Evolutionary conservation across 2,797 vertebrate species (phyloP), one percentile per base, ranked within the genome.

Genomic region (Microctenopoma steveboyesi): DNA sequence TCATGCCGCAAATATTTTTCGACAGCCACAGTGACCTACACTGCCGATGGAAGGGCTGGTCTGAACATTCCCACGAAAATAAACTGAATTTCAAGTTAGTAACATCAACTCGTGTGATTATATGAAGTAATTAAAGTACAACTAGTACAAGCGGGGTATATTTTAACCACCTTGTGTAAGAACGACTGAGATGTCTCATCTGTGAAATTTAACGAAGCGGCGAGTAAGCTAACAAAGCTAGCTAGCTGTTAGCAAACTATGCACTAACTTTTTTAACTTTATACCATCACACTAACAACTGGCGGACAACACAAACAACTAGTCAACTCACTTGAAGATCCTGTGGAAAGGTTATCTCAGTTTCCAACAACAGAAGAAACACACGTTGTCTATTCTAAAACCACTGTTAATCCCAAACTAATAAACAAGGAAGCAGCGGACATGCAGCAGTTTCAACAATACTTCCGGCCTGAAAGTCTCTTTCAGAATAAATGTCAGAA

Each of bases 371-470:
- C 8, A 56, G 1, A 53, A 42, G 25, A 53, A 30, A 25, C 0
- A 0, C 13, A 46, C 27, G 2, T 18, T 35, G 55, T 16, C 3
- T 28, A 30, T 45, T 30, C 12, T 42, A 22, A 76, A 69, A 4
- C 7, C 6, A n/a, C 46, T 30, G 42, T 69, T 74, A 71, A 52
- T 48, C 47, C 16, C 48, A 74, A 86, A 84, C 76, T 74, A 74
- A 80, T 84, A 84, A 91, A 91, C 84, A 86, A 81, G 88, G 89
- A 91, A 88, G 84, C 68, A 68, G 47, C 81, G 78, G 88, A 88
- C 87, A 91, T 88, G 88, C 79, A 37, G 78, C 52, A 49, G 43
- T 60, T 55, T 56, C 15, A 4, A 66, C 6, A 49, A 1, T 5
- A 45, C 48, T 61, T 89, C 88, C 84, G 73, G 55, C 18, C 18